Percentiles rank a stretch among this genome's conserved stretches.
Evolutionary conservation across 2,113 vertebrate species (phyloP).

Genomic region (Melanerpes aurifrons): DNA sequence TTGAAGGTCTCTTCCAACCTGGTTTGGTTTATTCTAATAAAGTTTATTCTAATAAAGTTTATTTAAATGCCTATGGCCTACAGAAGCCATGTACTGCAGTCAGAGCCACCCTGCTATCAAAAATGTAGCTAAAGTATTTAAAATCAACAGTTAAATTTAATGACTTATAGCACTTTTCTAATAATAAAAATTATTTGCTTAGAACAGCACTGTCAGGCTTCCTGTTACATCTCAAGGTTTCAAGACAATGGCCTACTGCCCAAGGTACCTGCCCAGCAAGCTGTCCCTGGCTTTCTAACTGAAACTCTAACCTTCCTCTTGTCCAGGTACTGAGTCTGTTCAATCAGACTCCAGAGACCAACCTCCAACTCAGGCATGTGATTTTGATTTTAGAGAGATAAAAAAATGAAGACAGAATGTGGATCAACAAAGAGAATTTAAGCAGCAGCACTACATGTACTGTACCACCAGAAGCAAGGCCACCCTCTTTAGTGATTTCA

Average conservation of each 20-base stretch:
- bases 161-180: neutral
- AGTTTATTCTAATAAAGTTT: too few relatives aligned
- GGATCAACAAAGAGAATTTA: neutral
- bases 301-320: neutral
- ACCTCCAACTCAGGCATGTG: neutral
- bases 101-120: neutral
- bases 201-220: neutral
- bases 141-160: neutral
- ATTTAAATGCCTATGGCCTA: neutral
- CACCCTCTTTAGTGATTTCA: neutral
- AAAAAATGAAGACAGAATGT: neutral
- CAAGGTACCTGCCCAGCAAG: neutral
- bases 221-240: neutral
- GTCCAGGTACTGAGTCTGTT: neutral
- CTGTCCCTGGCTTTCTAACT: neutral
- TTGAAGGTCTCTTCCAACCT: too few relatives aligned
- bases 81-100: neutral
- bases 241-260: neutral
- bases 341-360: neutral
- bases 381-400: neutral
- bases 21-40: too few relatives aligned
- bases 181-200: neutral
- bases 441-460: neutral
- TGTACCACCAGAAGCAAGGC: neutral
- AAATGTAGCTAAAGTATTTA: neutral